A percentile compares a stretch with the other conserved stretches of the same genome.
These are phyloP conservation scores for Chelonus insularis DNA, from an alignment of 1,140 invertebrate genomes.

Conservation along the genomic window DNA sequence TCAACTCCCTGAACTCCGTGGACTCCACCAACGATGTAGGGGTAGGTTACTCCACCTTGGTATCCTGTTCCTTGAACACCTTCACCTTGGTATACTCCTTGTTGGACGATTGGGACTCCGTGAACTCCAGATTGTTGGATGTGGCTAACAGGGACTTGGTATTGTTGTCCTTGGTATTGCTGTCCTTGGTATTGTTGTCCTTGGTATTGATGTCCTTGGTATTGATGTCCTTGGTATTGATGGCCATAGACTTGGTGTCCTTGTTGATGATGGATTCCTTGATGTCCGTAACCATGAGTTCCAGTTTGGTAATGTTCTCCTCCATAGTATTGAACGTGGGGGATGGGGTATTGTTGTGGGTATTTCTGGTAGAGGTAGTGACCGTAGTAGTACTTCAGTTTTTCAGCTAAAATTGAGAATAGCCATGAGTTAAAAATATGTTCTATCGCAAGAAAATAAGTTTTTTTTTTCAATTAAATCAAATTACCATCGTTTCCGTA, in stretches of 20 bases:
- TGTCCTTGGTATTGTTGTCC: conserved; percentile 17
- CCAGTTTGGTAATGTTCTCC: background rate
- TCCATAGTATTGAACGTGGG: conserved; percentile 27
- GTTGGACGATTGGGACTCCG: conserved; percentile 18
- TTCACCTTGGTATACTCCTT: conserved; percentile 4
- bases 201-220: conserved; percentile 6
- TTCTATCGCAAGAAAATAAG: too few species aligned
- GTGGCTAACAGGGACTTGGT: conserved; percentile 2
- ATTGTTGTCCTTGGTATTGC: conserved; percentile 7
- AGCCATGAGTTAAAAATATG: too few species aligned
- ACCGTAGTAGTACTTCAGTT: conserved; percentile 34
- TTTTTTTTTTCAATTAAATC: too few species aligned
- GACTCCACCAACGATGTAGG: background rate
- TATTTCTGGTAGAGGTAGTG: conserved; percentile 46
- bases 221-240: conserved; percentile 6
- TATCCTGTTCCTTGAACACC: conserved; percentile 1
- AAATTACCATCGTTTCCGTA: conserved; percentile 26
- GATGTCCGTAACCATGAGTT: background rate
- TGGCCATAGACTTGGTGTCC: background rate
- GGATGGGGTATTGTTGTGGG: conserved; percentile 39
- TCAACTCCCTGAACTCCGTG: background rate
- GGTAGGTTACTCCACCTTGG: background rate
- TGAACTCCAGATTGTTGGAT: conserved; percentile 27
- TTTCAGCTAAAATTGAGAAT: conserved; percentile 16
- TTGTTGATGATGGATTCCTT: conserved; percentile 14